Evolutionary conservation across 2,797 vertebrate species (phyloP), one percentile per base, ranked within the genome.

Genomic region (Tiaroga cobitis): DNA sequence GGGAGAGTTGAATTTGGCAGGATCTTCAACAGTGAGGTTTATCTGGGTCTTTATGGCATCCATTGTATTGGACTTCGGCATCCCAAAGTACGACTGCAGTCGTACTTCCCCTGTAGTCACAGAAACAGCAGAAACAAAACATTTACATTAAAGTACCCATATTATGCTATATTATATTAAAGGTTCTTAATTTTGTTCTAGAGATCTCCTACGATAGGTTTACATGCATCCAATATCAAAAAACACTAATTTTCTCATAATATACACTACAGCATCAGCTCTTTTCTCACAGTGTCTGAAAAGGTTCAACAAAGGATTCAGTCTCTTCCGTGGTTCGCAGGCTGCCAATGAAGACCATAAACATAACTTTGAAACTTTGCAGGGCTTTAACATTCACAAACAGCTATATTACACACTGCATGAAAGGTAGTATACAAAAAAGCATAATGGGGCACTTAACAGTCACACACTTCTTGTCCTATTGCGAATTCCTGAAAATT

Each of bases 61-160:
- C 95, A 99, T 96, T 11, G 97, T 97, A 10, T 95, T 95, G 68
- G 97, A 97, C 88, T 97, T 99, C 87, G 96, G 97, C 80, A 96
- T 92, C 67, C 97, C 97, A 68, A 95, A 96, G 91, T 97, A 97
- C 41, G 97, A 93, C 87, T 98, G 98, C 89, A 97, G 89, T 34
- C n/a, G 96, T 95, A 99, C 97, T 59, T 96, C 96, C 93, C 94
- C 94, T 94, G 63, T 65, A 67, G 6, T 32, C 26, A 67, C 6
- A 43, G 13, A 63, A 43, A 8, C 5, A 51, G 49, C 6, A 43
- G 13, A 63, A 43, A 8, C 5, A 51, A 72, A 26, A 43, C 0
- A 41, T 43, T 72, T 26, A 41, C 37, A 41, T n/a, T 41, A 24
- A 39, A 21, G 32, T 21, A 9, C 34, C 26, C 13, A 63, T 15